A percentile compares a stretch with the other conserved stretches of the same genome.
phyloP scores from a whole-genome alignment of 2,888 invertebrate species.

The Agriopis aurantiaria region DNA sequence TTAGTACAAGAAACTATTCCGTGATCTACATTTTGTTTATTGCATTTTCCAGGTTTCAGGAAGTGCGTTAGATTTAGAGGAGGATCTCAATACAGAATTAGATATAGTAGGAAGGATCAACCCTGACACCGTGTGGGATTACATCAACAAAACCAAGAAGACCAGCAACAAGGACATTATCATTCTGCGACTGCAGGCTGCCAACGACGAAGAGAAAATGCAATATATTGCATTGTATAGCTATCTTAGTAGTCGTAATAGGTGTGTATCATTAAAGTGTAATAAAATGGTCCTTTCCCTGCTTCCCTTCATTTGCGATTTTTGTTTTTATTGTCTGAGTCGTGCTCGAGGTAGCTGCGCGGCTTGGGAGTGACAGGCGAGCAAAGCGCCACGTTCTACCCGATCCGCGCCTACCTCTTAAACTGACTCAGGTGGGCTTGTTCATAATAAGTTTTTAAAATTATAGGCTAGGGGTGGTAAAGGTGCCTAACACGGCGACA shows the following conservation, averaged over 20 bases:
- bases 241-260: conserved; percentile 94
- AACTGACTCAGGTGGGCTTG: background rate
- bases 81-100: conserved; percentile 91
- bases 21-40: background rate
- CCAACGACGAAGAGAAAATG: conserved; percentile 93
- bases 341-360: conserved; percentile 15
- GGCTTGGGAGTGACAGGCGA: background rate
- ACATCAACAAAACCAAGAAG: conserved; percentile 95
- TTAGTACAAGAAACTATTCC: background rate
- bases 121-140: conserved; percentile 97
- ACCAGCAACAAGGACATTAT: conserved; percentile 95
- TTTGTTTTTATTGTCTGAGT: conserved; percentile 19
- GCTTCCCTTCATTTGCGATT: conserved; percentile 37
- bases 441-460: conserved; percentile 17
- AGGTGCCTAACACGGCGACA: conserved; percentile 90
- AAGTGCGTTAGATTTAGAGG: conserved; percentile 88
- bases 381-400: background rate
- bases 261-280: conserved; percentile 64
- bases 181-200: conserved; percentile 92
- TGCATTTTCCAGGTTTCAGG: conserved; percentile 82
- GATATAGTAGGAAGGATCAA: conserved; percentile 97
- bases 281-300: conserved; percentile 48
- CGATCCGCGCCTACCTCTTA: background rate
- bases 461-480: conserved; percentile 93
- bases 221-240: conserved; percentile 95